Evolutionary conservation across 1,140 invertebrate species (phyloP).

Genomic region (Eueides isabella): DNA sequence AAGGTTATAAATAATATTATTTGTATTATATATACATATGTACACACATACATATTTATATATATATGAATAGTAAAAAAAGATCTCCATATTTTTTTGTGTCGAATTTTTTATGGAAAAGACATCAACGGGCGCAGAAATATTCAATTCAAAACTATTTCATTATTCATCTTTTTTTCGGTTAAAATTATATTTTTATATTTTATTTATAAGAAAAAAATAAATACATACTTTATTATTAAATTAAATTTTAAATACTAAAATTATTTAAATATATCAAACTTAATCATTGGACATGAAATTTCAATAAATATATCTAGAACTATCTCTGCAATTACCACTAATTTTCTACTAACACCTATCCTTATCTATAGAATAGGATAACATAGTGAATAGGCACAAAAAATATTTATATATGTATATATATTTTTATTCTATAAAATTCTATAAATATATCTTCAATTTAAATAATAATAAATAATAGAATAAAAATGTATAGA

Average conservation of each 20-base stretch:
- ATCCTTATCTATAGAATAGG: background rate
- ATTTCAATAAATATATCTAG: background rate
- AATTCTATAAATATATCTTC: too few species aligned
- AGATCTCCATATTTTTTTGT: background rate
- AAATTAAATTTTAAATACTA: background rate
- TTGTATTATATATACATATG: too few species aligned
- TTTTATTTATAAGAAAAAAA: background rate
- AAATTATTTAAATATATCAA: too few species aligned
- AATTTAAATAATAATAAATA: too few species aligned
- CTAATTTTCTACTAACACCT: background rate
- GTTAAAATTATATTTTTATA: background rate
- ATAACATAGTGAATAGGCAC: background rate
- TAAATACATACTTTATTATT: background rate
- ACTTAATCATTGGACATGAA: background rate
- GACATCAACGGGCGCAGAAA: conserved; percentile 1
- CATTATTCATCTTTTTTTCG: background rate
- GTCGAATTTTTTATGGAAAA: background rate
- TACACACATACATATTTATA: too few species aligned
- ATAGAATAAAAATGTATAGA: too few species aligned
- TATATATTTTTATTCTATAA: too few species aligned
- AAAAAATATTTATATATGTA: too few species aligned
- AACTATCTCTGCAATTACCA: background rate
- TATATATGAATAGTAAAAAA: too few species aligned
- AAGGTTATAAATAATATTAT: background rate
- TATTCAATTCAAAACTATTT: background rate